Base-by-base conservation (phyloP, 2,888 invertebrate species). In the Caenorhabditis sp. region DNA sequence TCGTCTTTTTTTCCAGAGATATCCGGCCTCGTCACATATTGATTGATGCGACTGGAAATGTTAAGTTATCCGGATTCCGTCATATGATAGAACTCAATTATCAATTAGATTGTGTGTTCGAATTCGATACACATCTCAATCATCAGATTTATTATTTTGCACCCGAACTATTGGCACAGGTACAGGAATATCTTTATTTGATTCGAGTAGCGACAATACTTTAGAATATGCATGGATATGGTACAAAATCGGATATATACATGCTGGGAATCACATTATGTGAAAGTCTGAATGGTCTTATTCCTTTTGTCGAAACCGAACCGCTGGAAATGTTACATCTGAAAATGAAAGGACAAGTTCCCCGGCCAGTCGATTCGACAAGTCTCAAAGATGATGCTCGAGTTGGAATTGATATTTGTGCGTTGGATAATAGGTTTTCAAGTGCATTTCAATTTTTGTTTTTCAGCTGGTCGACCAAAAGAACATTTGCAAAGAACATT, bases 231-330 rank as follows among this genome's bases (percentile, higher is more conserved):
- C 91, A 91, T 85, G 95, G 96, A 2, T 96, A 95, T 88, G 93
- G 93, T 85, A 93, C 93, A 87, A 93, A 93, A 82, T 93, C 94
- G 0, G 96, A 96, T 89, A 92, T 95, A 17, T 96, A 96, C 88
- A 95, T 95, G 70, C 87, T 95, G 53, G 96, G 96, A 25, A 93
- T 95, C 76, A 91, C 93, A 4, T 91, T 93, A 58, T 95, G 95
- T 88, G 95, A 95, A 89, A 89, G 94, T 69, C 94, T 93, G 53
- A 95, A 95, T 89, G 95, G 95, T 0, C 91, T 93, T 38, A 93
- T 93, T 78, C 95, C 95, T 0, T 81, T 78, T 64, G 59, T 53
- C 1, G 94, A 93, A 82, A 92, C 94, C 85, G 91, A 93, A 7
- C 92, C 92, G n/a, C 94, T 95, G 0, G 91, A 95, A 84, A 95